These are phyloP conservation scores for Lophius americanus DNA, from an alignment of 2,797 vertebrate species.

Conservation along the genomic window DNA sequence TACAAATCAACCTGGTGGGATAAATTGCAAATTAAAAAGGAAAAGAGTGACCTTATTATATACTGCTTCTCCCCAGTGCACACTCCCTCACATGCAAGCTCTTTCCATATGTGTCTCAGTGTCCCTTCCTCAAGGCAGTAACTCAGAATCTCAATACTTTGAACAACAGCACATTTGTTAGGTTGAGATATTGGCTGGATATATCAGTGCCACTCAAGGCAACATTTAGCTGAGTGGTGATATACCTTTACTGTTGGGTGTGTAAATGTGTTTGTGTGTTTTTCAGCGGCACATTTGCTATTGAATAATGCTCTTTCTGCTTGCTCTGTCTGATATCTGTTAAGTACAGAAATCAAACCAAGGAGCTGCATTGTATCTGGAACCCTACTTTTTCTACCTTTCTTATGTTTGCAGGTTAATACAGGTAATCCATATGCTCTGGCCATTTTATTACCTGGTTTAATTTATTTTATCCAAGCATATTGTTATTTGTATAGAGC, in stretches of 20 bases:
- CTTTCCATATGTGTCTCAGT: constrained; percentile 17
- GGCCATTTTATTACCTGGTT: constrained; percentile 36
- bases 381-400: constrained; percentile 35
- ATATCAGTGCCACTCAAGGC: too few species aligned
- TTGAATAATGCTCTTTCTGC: constrained; percentile 51
- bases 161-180: too few species aligned
- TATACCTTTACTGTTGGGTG: not conserved
- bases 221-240: too few species aligned
- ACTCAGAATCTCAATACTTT: constrained; percentile 8
- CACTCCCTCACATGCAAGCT: constrained; percentile 15
- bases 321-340: constrained; percentile 50
- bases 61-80: constrained; percentile 8
- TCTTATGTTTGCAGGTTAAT: constrained; percentile 24
- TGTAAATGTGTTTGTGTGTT: constrained; percentile 7
- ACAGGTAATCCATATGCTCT: constrained; percentile 23
- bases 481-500: not conserved
- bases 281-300: not conserved
- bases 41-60: constrained; percentile 42
- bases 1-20: constrained; percentile 31
- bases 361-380: constrained; percentile 47
- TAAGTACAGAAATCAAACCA: constrained; percentile 42
- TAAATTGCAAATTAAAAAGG: constrained; percentile 54
- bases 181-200: too few species aligned
- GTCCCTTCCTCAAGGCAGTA: constrained; percentile 34
- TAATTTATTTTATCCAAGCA: constrained; percentile 41